Evolutionary conservation across 2,797 vertebrate species (phyloP).

Genomic region (Mus caroli): DNA sequence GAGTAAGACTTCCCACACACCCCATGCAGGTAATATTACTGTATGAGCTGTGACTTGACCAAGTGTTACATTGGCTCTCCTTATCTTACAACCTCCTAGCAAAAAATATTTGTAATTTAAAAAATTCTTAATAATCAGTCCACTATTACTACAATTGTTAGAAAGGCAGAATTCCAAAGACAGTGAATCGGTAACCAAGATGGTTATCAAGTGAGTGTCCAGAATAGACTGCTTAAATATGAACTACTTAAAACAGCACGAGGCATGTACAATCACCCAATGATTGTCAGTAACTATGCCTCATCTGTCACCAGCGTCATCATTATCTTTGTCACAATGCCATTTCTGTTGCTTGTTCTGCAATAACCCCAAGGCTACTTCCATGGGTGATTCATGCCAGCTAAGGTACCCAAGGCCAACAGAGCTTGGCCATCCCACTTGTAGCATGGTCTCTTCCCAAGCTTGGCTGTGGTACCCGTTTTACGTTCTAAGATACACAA

Average conservation of each 20-base stretch:
- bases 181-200: background rate
- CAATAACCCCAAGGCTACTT: background rate
- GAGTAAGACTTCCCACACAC: background rate
- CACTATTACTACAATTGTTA: background rate
- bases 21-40: background rate
- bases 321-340: background rate
- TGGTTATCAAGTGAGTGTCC: slow-evolving; percentile 24
- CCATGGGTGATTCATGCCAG: background rate
- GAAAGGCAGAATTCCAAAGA: slow-evolving; percentile 15
- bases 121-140: background rate
- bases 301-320: background rate
- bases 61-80: background rate
- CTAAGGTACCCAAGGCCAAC: background rate
- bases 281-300: background rate
- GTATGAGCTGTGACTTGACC: background rate
- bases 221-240: background rate
- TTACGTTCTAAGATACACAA: slow-evolving; percentile 16
- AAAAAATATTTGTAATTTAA: background rate
- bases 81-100: background rate
- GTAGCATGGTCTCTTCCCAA: background rate
- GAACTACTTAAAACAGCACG: background rate
- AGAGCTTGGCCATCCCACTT: background rate
- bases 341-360: background rate
- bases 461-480: background rate
- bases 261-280: background rate